Evolutionary conservation across 2,888 invertebrate genomes (phyloP).

Genomic region (Tryphoninae sp.): DNA sequence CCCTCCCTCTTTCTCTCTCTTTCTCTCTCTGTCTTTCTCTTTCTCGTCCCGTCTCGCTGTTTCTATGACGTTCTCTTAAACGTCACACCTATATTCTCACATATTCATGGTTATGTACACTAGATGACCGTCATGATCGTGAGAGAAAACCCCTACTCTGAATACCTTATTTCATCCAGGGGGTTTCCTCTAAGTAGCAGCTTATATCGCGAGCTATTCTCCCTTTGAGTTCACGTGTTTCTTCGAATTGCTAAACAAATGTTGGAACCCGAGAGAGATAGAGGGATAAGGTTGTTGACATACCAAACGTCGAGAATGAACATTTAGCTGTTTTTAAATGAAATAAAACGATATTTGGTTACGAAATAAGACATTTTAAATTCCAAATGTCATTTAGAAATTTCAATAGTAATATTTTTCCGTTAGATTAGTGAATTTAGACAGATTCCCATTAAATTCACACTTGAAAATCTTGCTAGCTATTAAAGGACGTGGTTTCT

Average conservation of each 20-base stretch:
- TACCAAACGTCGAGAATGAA: neutral
- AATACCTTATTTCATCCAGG: conserved; percentile 44
- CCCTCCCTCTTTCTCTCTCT: conserved; percentile 17
- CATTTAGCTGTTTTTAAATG: neutral
- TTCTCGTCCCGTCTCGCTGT: neutral
- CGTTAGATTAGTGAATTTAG: too few relatives aligned
- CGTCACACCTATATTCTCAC: neutral
- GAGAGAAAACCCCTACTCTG: conserved; percentile 33
- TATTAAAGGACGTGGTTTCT: too few relatives aligned
- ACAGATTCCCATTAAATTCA: too few relatives aligned
- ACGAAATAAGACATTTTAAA: too few relatives aligned
- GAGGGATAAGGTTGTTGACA: neutral
- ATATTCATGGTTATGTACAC: neutral
- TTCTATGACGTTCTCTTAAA: neutral
- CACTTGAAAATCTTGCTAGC: too few relatives aligned
- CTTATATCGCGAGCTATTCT: conserved; percentile 41
- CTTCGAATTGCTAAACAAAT: conserved; percentile 7
- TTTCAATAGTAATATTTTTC: too few relatives aligned
- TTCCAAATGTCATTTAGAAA: too few relatives aligned
- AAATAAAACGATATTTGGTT: too few relatives aligned
- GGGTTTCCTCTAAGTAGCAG: conserved; percentile 55
- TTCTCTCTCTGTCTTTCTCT: conserved; percentile 30
- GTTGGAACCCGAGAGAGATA: neutral
- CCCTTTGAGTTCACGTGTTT: conserved; percentile 1
- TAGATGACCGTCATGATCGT: neutral